These are phyloP conservation scores for Thereuonema tuberculata DNA, from an alignment of 1,140 invertebrate species.

Conservation along the genomic window DNA sequence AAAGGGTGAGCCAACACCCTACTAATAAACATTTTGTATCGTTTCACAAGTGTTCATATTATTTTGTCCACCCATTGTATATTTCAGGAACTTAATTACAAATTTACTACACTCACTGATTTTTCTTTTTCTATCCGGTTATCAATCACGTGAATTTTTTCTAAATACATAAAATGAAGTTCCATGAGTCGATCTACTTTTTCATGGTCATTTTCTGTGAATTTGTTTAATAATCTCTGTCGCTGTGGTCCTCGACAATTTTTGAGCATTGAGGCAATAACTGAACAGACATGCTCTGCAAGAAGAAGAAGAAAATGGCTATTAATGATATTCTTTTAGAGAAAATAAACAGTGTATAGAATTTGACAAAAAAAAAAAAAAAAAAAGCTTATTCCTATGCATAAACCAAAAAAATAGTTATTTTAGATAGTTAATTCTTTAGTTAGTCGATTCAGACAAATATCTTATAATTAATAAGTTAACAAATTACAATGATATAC, in stretches of 20 bases:
- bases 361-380: not conserved
- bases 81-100: too few relatives aligned
- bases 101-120: conserved; percentile 20
- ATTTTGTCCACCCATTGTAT: too few relatives aligned
- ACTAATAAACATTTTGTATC: too few relatives aligned
- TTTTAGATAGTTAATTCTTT: too few relatives aligned
- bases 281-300: conserved; percentile 90
- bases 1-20: too few relatives aligned
- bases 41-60: too few relatives aligned
- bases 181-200: conserved; percentile 94
- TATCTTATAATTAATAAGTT: too few relatives aligned
- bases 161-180: conserved; percentile 93
- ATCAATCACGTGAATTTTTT: conserved; percentile 82
- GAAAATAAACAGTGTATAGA: not conserved
- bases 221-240: conserved; percentile 83
- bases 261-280: conserved; percentile 82
- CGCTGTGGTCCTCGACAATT: conserved; percentile 81
- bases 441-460: too few relatives aligned
- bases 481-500: too few relatives aligned
- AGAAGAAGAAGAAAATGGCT: too few relatives aligned
- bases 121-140: conserved; percentile 48
- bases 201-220: conserved; percentile 96
- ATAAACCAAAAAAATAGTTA: too few relatives aligned
- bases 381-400: not conserved
- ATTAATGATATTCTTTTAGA: conserved; percentile 22